These are phyloP conservation scores for Lepilemur ruficaudatus DNA, from an alignment of 2,797 vertebrate species.

Conservation along the genomic window DNA sequence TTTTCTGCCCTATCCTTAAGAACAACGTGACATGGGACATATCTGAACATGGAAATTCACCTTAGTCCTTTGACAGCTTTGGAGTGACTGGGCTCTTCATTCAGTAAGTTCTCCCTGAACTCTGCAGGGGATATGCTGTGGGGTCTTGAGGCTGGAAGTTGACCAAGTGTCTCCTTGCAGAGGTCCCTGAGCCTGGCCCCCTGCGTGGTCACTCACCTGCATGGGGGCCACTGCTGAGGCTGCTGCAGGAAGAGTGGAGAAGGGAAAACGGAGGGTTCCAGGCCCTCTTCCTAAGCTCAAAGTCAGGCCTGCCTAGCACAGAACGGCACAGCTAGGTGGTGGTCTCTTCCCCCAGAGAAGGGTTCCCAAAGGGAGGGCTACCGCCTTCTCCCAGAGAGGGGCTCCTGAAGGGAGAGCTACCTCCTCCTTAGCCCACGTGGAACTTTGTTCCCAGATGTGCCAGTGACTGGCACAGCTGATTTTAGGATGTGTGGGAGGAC, in stretches of 20 bases:
- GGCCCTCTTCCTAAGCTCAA: neutral
- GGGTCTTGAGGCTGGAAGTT: neutral
- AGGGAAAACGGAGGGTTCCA: neutral
- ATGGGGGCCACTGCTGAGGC: neutral
- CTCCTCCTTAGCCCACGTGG: neutral
- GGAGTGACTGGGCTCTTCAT: neutral
- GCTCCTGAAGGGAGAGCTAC: neutral
- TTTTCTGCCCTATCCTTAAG: neutral
- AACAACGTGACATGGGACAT: neutral
- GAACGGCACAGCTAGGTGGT: neutral
- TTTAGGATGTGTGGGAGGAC: slow-evolving; percentile 64
- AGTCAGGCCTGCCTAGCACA: neutral
- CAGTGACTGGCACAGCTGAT: slow-evolving; percentile 44
- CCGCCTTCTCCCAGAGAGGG: neutral
- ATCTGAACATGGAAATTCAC: neutral
- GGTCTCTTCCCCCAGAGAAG: neutral
- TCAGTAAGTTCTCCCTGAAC: neutral
- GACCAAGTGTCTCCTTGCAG: neutral
- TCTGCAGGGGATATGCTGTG: neutral
- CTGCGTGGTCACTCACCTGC: neutral
- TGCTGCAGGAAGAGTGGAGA: neutral
- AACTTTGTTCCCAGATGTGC: slow-evolving; percentile 63
- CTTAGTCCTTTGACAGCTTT: neutral
- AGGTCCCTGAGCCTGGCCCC: neutral
- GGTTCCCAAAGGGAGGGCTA: neutral